Conservation (phyloP, 2,113 vertebrate species). For the Donacobius atricapilla region DNA sequence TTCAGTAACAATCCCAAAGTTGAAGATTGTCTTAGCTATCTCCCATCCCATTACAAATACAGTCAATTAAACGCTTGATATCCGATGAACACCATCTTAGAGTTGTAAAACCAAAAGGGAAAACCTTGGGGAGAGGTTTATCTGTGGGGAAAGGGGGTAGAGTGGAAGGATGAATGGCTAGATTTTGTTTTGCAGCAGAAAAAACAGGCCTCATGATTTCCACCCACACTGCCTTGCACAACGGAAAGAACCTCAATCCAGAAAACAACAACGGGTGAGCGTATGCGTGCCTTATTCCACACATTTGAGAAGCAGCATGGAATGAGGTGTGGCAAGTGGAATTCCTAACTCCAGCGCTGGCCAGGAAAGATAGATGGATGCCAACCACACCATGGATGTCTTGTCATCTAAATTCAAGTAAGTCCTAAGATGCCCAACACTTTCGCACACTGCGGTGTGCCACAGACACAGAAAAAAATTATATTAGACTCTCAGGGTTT, state of each 20-base stretch:
- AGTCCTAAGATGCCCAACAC: not conserved
- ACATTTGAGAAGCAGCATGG: not conserved
- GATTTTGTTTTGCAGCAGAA: not conserved
- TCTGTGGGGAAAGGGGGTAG: rapidly evolving
- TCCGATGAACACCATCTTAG: not conserved
- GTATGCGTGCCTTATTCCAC: not conserved
- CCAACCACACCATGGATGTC: not conserved
- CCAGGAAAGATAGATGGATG: not conserved
- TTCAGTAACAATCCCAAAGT: not conserved
- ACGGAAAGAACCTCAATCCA: not conserved
- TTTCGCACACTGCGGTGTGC: not conserved
- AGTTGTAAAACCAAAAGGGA: not conserved
- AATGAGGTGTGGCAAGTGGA: conserved; percentile 25
- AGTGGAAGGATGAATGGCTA: not conserved
- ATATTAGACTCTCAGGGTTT: not conserved
- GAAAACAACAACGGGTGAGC: not conserved
- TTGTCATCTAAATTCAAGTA: not conserved
- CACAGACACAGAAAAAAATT: not conserved
- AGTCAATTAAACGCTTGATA: not conserved
- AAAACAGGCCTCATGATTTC: not conserved
- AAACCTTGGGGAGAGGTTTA: not conserved
- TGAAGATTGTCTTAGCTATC: not conserved
- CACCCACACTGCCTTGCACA: not conserved
- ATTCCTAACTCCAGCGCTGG: not conserved
- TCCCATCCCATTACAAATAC: not conserved